Evolutionary conservation across 2,888 invertebrate genomes (phyloP), one percentile per base, ranked within the genome.

Genomic region (Agrenia bidenticulata): DNA sequence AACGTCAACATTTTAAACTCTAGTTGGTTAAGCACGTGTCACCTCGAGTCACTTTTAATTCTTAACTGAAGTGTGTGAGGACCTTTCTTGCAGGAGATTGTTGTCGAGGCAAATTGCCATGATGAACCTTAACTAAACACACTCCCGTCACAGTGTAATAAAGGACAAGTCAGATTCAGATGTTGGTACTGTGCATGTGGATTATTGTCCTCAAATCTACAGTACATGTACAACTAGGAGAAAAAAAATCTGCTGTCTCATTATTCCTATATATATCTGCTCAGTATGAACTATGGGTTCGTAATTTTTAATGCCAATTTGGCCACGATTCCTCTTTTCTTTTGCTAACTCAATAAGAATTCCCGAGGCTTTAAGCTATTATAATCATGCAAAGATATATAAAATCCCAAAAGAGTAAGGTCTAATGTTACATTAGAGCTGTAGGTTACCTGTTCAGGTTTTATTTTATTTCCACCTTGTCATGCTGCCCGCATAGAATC

Each of bases 101-200:
- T 51, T 51, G 51, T 51, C 13, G 24, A 51, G 51, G 51, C 51
- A 51, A 51, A 51, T 51, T 51, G 51, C 51, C 24, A 51, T 51
- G 51, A 51, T 51, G 51, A 51, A 51, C 23, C 51, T 51, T 23
- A 51, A 21, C 51, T 51, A 9, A 21, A 15, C 21, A 5, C n/a
- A 45, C 9, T 51, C 51, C 32, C 11, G 32, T 32, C 32, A 32
- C 32, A 32, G 32, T 7, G 11, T 32, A n/a, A 32, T 32, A 32
- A 32, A 32, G 5, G 32, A 7, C 11, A 32, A n/a, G 32, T 11
- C 32, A 32, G 32, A 32, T 32, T 4, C 32, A 32, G 32, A 11
- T 11, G 32, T 11, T 32, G 32, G n/a, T n/a, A n/a, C n/a, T n/a
- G n/a, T n/a, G n/a, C n/a, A n/a, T n/a, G n/a, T n/a, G n/a, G n/a